Percentiles rank a stretch among this genome's conserved stretches.
Conservation (phyloP, 2,888 invertebrate species). For the Agonum fuliginosum region DNA sequence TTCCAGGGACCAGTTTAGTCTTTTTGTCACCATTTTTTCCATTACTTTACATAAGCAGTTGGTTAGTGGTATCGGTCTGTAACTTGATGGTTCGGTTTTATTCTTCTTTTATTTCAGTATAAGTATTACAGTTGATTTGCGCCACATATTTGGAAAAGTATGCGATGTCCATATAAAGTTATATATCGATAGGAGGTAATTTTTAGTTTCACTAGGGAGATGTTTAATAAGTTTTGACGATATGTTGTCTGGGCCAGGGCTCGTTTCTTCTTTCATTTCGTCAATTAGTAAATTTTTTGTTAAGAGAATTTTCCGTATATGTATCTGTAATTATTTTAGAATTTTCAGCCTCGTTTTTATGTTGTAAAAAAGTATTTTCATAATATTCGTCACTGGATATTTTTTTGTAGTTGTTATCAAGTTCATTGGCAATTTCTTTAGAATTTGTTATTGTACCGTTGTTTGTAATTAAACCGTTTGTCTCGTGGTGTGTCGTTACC, state of each 20-base stretch:
- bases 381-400: neutral
- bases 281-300: neutral
- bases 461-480: neutral
- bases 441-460: neutral
- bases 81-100: neutral
- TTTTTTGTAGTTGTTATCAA: neutral
- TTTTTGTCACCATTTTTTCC: constrained; percentile 3
- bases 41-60: constrained; percentile 11
- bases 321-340: neutral
- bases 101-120: neutral
- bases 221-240: neutral
- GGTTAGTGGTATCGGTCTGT: neutral
- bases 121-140: neutral
- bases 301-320: neutral
- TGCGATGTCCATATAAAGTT: constrained; percentile 26
- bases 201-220: neutral
- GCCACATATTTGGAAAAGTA: neutral
- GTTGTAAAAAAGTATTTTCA: constrained; percentile 11
- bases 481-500: neutral
- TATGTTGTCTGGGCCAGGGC: neutral
- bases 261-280: constrained; percentile 10
- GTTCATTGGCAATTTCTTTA: constrained; percentile 15
- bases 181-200: constrained; percentile 17
- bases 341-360: constrained; percentile 10
- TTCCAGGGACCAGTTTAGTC: constrained; percentile 7